These are phyloP conservation scores for Temnopleurus reevesii DNA, from an alignment of 53 echinoderm and acorn worm species.

Conservation along the genomic window DNA sequence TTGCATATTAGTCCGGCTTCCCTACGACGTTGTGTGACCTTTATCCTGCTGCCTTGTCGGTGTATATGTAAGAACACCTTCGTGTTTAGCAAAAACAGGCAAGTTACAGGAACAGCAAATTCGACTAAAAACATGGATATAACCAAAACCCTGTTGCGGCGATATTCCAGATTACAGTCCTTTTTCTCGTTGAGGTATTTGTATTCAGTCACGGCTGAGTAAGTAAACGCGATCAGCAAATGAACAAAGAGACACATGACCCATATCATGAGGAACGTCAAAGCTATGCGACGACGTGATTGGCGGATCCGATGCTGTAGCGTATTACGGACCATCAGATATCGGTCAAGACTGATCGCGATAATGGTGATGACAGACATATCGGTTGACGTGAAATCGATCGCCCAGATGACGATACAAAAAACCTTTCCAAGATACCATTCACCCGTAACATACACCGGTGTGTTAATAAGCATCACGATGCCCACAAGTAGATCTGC, in stretches of 20 bases:
- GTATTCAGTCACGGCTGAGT: background rate
- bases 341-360: conserved; percentile 35
- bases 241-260: conserved; percentile 7
- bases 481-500: conserved; percentile 35
- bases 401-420: conserved; percentile 26
- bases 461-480: conserved; percentile 28
- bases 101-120: conserved; percentile 10
- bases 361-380: conserved; percentile 42
- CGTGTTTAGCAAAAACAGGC: conserved; percentile 14
- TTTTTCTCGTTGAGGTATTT: background rate
- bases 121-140: conserved; percentile 13
- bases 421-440: background rate
- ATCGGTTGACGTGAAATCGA: conserved; percentile 35
- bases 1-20: no score
- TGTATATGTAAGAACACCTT: conserved; percentile 3
- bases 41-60: conserved; percentile 4
- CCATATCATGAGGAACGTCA: background rate
- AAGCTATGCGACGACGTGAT: background rate
- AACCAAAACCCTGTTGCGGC: background rate
- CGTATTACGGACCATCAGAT: conserved; percentile 21
- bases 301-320: background rate
- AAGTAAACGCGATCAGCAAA: background rate
- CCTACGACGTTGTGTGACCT: background rate
- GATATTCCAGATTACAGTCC: conserved; percentile 41
- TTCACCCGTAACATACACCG: background rate